Base-by-base conservation (phyloP, 2,888 invertebrate species). In the Tanypteryx hageni region DNA sequence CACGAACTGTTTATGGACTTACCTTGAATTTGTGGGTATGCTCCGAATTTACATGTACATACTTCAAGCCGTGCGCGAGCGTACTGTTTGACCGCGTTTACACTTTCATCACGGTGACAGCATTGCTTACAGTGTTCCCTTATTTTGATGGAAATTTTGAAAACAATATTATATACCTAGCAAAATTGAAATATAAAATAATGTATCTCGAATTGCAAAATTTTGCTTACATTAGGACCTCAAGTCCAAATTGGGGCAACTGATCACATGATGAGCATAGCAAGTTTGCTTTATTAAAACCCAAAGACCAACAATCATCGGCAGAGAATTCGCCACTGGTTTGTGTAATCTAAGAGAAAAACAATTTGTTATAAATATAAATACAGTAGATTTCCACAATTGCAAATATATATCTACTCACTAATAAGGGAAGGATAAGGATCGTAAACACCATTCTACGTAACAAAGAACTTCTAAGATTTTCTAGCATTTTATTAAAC, bases 41-140 rank as follows among this genome's bases (percentile, higher is more conserved):
- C 98, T 93, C 99, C 98, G 96, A 99, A 99, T 96, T 99, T 99
- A 95, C 99, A 99, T 92, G 99, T 99, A 95, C 99, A 99, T 10
- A 99, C 99, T 96, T 99, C 99, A 82, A 99, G 96, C 93, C 98
- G 97, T 0, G 99, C 99, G 94, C 97, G 98, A 0, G 99, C 98
- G 95, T 98, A 99, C 93, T 97, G 97, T 95, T 97, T 97, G 3
- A 95, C 94, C 16, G 96, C 96, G 3, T 96, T 96, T 10, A 96
- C 96, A 81, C 96, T 95, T 93, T 97, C 97, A 94, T 98, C 98
- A 93, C 96, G 96, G 93, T 97, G 97, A 94, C 98, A 98, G 94
- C 98, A 98, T 95, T 97, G 97, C 93, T 96, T 96, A 94, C 98
- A 98, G 93, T 96, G 96, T 18, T 96, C 96, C 92, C 97, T 96